Percentiles rank a stretch among this genome's conserved stretches.
Evolutionary conservation across 2,797 vertebrate species (phyloP).

Genomic region (Coregonus ussuriensis): DNA sequence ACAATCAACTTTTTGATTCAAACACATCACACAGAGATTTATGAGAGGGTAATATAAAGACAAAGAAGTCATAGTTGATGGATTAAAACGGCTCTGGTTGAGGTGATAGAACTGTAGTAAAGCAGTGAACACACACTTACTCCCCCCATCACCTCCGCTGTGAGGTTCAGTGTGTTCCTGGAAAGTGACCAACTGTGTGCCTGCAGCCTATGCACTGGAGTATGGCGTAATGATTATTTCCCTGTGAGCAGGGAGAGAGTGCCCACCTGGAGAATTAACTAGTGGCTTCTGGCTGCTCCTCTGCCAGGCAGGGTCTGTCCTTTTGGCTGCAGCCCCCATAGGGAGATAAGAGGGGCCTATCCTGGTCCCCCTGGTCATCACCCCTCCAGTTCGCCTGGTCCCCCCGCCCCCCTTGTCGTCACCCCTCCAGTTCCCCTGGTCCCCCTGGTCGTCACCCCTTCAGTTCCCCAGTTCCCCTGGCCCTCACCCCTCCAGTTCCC

Average conservation of each 20-base stretch:
- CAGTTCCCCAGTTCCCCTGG: too few species aligned
- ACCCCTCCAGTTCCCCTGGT: too few species aligned
- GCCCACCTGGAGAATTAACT: conserved; percentile 11
- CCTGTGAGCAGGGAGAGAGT: conserved; percentile 24
- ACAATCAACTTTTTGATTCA: neutral
- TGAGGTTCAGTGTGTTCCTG: conserved; percentile 32
- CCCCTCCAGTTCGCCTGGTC: too few species aligned
- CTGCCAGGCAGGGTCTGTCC: conserved; percentile 25
- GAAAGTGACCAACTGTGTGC: conserved; percentile 43
- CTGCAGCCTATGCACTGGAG: conserved; percentile 39
- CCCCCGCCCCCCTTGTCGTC: too few species aligned
- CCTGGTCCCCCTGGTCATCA: too few species aligned
- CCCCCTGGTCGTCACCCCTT: too few species aligned
- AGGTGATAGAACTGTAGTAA: neutral
- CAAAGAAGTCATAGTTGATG: neutral
- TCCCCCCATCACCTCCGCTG: conserved; percentile 12
- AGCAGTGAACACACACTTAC: neutral
- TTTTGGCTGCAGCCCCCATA: conserved; percentile 31
- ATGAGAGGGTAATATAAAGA: neutral
- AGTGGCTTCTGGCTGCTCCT: neutral
- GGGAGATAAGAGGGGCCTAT: conserved; percentile 9
- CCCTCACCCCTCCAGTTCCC: too few species aligned
- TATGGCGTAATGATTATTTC: conserved; percentile 42
- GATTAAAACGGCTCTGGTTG: neutral
- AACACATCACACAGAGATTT: neutral